These are phyloP conservation scores for Pantherophis alleghaniensis DNA, from an alignment of 2,797 vertebrate genomes.

Conservation along the genomic window DNA sequence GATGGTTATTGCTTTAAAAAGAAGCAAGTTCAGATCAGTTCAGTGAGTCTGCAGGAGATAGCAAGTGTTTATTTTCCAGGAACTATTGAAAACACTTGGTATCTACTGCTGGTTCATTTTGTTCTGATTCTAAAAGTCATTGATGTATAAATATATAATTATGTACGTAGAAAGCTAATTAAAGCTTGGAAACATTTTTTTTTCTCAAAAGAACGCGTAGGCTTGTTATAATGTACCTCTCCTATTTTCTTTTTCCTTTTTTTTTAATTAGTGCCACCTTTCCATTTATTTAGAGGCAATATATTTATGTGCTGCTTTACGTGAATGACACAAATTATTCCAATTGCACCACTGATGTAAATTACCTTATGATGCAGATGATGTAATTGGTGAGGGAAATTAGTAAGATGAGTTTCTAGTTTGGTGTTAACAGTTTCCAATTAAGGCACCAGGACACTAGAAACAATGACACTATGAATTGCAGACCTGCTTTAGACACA, in stretches of 20 bases:
- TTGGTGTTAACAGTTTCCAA: background rate
- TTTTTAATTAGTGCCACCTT: background rate
- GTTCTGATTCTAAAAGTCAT: slow-evolving; percentile 26
- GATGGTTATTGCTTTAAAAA: slow-evolving; percentile 71
- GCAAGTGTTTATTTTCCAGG: slow-evolving; percentile 45
- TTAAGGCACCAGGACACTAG: background rate
- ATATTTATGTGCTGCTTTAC: background rate
- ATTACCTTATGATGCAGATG: background rate
- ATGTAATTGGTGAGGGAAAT: background rate
- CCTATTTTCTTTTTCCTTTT: background rate
- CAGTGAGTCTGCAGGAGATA: slow-evolving; percentile 57
- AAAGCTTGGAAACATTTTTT: slow-evolving; percentile 14
- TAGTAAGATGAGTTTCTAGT: background rate
- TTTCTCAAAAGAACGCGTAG: background rate
- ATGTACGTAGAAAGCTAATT: background rate
- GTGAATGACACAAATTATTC: background rate
- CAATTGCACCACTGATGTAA: background rate
- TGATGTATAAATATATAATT: slow-evolving; percentile 23
- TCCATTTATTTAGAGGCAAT: background rate
- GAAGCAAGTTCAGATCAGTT: slow-evolving; percentile 59
- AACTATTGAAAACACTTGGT: slow-evolving; percentile 33
- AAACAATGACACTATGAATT: background rate
- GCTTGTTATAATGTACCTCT: background rate
- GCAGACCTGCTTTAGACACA: background rate
- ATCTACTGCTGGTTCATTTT: slow-evolving; percentile 21